A percentile compares a stretch with the other conserved stretches of the same genome.
Conservation (phyloP, 2,113 vertebrate genomes). For the Monopterus albus region DNA sequence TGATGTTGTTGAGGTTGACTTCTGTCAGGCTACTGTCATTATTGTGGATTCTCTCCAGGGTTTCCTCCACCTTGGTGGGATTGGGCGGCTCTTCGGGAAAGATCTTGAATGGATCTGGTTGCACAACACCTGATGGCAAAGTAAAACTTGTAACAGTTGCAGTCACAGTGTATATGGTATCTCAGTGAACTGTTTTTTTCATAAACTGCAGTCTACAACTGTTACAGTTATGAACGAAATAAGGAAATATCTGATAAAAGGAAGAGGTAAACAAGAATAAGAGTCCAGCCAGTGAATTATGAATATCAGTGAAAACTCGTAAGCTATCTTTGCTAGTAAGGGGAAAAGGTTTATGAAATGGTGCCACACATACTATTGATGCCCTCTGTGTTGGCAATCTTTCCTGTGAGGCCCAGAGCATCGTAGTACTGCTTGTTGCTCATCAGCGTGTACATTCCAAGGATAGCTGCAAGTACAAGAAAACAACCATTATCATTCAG, state of each 20-base stretch:
- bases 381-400: conserved; percentile 94
- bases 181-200: no score
- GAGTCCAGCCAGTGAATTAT: neutral
- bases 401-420: conserved; percentile 88
- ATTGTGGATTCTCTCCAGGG: conserved; percentile 86
- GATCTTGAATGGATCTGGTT: conserved; percentile 90
- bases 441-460: conserved; percentile 99
- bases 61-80: conserved; percentile 92
- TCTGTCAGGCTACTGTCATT: conserved; percentile 88
- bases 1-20: conserved; percentile 98
- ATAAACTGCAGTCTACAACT: neutral
- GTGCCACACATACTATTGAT: conserved; percentile 90
- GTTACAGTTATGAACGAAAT: no score
- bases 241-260: neutral
- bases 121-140: conserved; percentile 88
- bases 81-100: conserved; percentile 95
- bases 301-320: neutral
- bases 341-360: no score
- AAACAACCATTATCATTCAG: conserved; percentile 8
- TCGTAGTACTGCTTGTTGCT: conserved; percentile 99
- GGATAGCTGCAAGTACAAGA: conserved; percentile 86
- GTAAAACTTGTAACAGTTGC: neutral
- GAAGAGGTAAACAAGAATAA: neutral
- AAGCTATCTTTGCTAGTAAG: no score
- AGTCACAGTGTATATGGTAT: no score